Evolutionary conservation across 2,888 invertebrate species (phyloP).

Genomic region (Agrochola circellaris): DNA sequence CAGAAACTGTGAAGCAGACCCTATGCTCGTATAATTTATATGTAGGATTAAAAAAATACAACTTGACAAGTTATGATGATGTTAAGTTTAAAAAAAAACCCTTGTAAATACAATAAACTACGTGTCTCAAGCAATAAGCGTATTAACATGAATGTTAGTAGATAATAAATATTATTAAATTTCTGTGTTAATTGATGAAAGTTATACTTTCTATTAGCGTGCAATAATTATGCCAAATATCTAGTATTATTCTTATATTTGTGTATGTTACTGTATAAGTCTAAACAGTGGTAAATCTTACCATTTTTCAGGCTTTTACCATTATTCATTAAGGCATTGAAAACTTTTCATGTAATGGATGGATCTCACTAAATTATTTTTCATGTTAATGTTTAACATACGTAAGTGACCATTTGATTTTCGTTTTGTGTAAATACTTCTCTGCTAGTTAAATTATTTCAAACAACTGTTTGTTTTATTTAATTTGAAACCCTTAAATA

Average conservation of each 20-base stretch:
- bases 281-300: background rate
- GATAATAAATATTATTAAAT: slow-evolving; percentile 47
- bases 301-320: slow-evolving; percentile 9
- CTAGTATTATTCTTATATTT: slow-evolving; percentile 40
- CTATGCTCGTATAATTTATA: slow-evolving; percentile 8
- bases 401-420: slow-evolving; percentile 39
- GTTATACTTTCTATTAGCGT: slow-evolving; percentile 51
- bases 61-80: slow-evolving; percentile 29
- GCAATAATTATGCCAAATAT: slow-evolving; percentile 54
- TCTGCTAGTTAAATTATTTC: slow-evolving; percentile 56
- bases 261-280: slow-evolving; percentile 27
- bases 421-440: slow-evolving; percentile 56
- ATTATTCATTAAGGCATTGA: slow-evolving; percentile 49
- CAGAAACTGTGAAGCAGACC: background rate
- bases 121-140: slow-evolving; percentile 88
- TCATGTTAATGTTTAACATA: slow-evolving; percentile 51
- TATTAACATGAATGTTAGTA: slow-evolving; percentile 54
- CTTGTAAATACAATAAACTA: slow-evolving; percentile 74
- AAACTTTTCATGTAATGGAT: slow-evolving; percentile 62
- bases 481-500: background rate
- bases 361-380: slow-evolving; percentile 51
- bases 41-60: slow-evolving; percentile 40
- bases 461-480: slow-evolving; percentile 40
- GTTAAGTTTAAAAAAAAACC: slow-evolving; percentile 53
- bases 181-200: slow-evolving; percentile 45